Evolutionary conservation across 2,888 invertebrate genomes (phyloP).

Genomic region (Apotomis turbidana): DNA sequence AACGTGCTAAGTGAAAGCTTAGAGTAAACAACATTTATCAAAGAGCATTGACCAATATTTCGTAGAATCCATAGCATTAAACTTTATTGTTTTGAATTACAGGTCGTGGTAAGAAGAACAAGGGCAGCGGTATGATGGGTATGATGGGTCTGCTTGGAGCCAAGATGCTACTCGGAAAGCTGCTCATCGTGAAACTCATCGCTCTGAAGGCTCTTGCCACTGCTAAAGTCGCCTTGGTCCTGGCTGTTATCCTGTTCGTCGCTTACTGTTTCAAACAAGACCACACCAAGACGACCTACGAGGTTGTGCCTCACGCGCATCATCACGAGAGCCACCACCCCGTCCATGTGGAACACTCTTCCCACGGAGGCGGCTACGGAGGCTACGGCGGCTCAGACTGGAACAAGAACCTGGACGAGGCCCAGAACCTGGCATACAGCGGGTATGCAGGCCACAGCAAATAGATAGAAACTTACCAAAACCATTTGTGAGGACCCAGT

Average conservation of each 20-base stretch:
- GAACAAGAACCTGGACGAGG: conserved; percentile 85
- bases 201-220: conserved; percentile 92
- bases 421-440: conserved; percentile 88
- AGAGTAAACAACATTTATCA: conserved; percentile 32
- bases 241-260: conserved; percentile 87
- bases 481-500: conserved; percentile 42
- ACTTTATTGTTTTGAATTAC: conserved; percentile 50
- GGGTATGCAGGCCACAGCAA: conserved; percentile 80
- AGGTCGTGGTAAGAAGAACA: conserved; percentile 90
- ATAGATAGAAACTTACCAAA: conserved; percentile 58
- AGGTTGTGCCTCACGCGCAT: conserved; percentile 75
- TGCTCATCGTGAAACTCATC: conserved; percentile 90
- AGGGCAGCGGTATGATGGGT: conserved; percentile 87
- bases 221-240: conserved; percentile 91
- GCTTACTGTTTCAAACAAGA: conserved; percentile 77
- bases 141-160: conserved; percentile 86
- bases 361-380: conserved; percentile 66
- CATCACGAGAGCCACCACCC: conserved; percentile 86
- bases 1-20: conserved; percentile 38
- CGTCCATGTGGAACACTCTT: conserved; percentile 81
- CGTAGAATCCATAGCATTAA: background rate
- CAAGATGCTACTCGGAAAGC: conserved; percentile 75
- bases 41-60: conserved; percentile 31
- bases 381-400: conserved; percentile 73
- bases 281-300: conserved; percentile 76